Conservation (phyloP, 2,888 invertebrate genomes). For the Diadromus collaris region DNA sequence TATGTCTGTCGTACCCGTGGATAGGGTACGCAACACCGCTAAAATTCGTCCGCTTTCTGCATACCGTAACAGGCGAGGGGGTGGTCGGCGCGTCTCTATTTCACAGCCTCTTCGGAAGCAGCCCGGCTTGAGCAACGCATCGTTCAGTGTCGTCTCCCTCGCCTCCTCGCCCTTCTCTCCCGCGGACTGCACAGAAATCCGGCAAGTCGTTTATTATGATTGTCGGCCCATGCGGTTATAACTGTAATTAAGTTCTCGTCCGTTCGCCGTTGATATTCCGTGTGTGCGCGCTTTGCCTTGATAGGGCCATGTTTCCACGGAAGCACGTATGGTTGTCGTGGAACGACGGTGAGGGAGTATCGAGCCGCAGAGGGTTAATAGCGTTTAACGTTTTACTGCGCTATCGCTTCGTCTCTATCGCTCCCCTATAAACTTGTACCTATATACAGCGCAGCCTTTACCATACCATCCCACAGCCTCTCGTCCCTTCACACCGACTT, state of each 20-base stretch:
- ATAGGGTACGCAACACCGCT: constrained; percentile 20
- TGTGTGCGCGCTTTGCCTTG: constrained; percentile 17
- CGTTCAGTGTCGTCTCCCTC: constrained; percentile 12
- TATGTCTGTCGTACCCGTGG: constrained; percentile 7
- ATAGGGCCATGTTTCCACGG: constrained; percentile 1
- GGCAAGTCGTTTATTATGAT: constrained; percentile 58
- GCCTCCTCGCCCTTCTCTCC: constrained; percentile 1
- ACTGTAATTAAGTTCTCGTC: constrained; percentile 65
- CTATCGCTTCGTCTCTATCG: constrained; percentile 39
- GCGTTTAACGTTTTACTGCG: constrained; percentile 65
- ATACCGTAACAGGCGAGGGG: neutral
- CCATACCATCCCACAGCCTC: neutral
- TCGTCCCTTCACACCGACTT: constrained; percentile 20
- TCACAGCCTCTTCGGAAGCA: constrained; percentile 29
- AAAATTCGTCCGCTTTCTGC: constrained; percentile 40
- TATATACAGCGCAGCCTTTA: constrained; percentile 50
- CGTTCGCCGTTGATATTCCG: constrained; percentile 51
- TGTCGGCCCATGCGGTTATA: constrained; percentile 59
- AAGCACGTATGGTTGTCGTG: constrained; percentile 20
- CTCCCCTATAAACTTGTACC: constrained; percentile 48
- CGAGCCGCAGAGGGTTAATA: constrained; percentile 63
- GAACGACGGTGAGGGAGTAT: constrained; percentile 44
- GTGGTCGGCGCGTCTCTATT: constrained; percentile 19
- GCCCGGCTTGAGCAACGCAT: neutral
- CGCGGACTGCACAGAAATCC: constrained; percentile 43